Base-by-base conservation (phyloP, 2,113 vertebrate genomes). In the Capreolus pygargus region DNA sequence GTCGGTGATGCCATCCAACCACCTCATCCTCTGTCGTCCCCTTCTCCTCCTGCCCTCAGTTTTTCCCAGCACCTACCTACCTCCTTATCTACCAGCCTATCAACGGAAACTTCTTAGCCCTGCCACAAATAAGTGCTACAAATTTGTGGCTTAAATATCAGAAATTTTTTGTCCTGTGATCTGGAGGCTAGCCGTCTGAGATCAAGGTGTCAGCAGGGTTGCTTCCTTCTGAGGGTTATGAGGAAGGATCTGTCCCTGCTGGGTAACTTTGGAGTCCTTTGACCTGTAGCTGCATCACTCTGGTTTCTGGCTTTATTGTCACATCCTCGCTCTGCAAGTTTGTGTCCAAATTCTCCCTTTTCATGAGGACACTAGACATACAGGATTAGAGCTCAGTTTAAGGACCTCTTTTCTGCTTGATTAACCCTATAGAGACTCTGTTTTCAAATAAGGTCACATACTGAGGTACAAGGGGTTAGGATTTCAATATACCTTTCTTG, bases 361-460 rank as follows among this genome's bases (percentile, higher is more conserved):
- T 61, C 30, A 60, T 52, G 91, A 95, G 82, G 39, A 81, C 21
- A 39, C 1, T 27, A 28, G n/a, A 85, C 78, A 78, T 54, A 28
- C 1, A 81, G 78, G 33, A 82, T 74, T 87, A 91, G 28, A 84
- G 7, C 61, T 14, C 25, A 88, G 61, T 43, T 16, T 52, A 87
- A 82, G 61, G 28, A 85, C 11, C 6, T 92, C 23, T 13, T 67
- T 95, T 93, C 45, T 74, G 61, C 39, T 76, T 83, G 54, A 57
- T 82, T 91, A 89, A 13, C 5, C 79, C 57, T 82, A 3, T 82
- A 89, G 50, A 93, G 47, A 33, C 10, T 81, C 6, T 57, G 6
- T 95, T 95, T 90, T 64, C 84, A 93, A 60, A 92, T 61, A 74
- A 82, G 39, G 33, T 79, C 61, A 81, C 13, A 76, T 94, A 79